Evolutionary conservation across 2,113 vertebrate genomes (phyloP), one percentile per base, ranked within the genome.

Genomic region (Pandion haliaetus): DNA sequence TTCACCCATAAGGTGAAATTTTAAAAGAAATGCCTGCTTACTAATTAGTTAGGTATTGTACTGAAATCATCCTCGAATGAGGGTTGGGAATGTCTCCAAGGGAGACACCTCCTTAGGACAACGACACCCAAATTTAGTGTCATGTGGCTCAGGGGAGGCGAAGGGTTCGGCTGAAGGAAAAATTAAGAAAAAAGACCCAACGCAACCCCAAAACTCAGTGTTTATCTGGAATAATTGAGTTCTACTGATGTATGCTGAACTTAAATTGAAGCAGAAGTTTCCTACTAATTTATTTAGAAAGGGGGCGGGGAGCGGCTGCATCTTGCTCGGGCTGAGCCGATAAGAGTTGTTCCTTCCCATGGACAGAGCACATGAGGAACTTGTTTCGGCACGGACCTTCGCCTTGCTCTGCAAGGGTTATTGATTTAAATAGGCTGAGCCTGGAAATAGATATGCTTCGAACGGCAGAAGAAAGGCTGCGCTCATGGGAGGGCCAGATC

Each of bases 331-430:
- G 54, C 21, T 54, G 52, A n/a, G 34, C 34, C 6, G 5, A 10
- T 5, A 11, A 11, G 29, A 34, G 54, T 9, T 23, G 20, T 14
- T 67, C 38, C 25, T 59, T 34, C 29, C 32, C 5, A 3, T 1
- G 26, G 28, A 12, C 2, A 1, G 50, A 11, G 38, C 1, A 25
- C 14, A 9, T 1, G 6, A 54, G 26, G n/a, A 14, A 14, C 31
- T 28, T 5, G 26, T 31, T 62, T 57, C 1, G 1, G 29, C 2
- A 4, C 2, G 13, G 40, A 62, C 42, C 42, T 82, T 36, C 61
- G 45, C 29, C 45, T 29, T 15, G 36, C 25, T 50, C 44, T 34
- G 23, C 9, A 2, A 38, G 14, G 2, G 44, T 28, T 62, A 44
- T 8, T 9, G 70, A 62, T 19, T 62, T 49, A 8, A n/a, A 28